Conservation (phyloP, 2,888 invertebrate species). For the Lasiommata megera region DNA sequence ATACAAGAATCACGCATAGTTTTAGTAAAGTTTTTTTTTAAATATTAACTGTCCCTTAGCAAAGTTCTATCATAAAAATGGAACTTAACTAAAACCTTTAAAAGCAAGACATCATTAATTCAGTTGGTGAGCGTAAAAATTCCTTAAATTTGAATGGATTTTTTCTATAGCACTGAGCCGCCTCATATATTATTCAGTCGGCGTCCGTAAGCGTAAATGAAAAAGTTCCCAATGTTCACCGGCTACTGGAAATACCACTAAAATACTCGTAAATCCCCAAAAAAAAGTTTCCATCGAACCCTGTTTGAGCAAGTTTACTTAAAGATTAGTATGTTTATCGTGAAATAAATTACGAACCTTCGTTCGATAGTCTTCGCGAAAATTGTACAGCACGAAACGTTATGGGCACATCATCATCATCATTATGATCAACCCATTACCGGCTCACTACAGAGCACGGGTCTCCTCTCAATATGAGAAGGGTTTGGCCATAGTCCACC, state of each 20-base stretch:
- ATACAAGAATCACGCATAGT: too few species aligned
- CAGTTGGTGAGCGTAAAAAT: slow-evolving; percentile 59
- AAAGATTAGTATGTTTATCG: slow-evolving; percentile 47
- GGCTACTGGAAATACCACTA: slow-evolving; percentile 71
- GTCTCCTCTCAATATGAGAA: too few species aligned
- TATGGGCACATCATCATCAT: too few species aligned
- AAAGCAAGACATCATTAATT: slow-evolving; percentile 57
- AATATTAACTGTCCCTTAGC: too few species aligned
- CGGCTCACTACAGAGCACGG: too few species aligned
- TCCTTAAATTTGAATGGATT: slow-evolving; percentile 57
- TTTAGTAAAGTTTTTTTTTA: too few species aligned
- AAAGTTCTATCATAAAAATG: too few species aligned
- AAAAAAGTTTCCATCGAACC: slow-evolving; percentile 64
- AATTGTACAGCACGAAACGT: too few species aligned
- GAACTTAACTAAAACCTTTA: slow-evolving; percentile 8
- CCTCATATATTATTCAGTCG: slow-evolving; percentile 73
- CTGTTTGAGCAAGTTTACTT: slow-evolving; percentile 42
- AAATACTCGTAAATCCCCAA: slow-evolving; percentile 59
- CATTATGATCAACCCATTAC: too few species aligned
- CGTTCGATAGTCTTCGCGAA: neutral
- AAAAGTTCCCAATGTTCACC: slow-evolving; percentile 77
- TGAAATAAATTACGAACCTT: slow-evolving; percentile 14
- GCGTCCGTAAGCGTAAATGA: slow-evolving; percentile 73
- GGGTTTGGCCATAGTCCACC: too few species aligned
- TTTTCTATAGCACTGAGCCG: slow-evolving; percentile 41